Conservation (phyloP, 2,888 invertebrate genomes). For the Scaptodrosophila latifasciaeformis region DNA sequence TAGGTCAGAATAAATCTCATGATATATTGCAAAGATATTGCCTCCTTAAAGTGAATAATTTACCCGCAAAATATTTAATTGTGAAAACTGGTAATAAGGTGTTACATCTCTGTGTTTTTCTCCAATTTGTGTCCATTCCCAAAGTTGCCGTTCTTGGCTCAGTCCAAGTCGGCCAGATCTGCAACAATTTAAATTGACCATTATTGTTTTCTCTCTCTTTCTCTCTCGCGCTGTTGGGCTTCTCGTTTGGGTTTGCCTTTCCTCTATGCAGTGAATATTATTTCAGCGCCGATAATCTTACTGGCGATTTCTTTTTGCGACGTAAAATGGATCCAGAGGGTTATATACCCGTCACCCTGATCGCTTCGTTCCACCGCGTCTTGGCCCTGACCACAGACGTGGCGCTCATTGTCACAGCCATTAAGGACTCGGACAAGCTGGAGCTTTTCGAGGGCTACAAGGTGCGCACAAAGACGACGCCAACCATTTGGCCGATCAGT, state of each 20-base stretch:
- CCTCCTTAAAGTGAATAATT: no score
- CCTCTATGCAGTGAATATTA: slow-evolving; percentile 92
- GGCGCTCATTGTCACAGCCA: slow-evolving; percentile 87
- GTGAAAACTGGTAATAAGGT: no score
- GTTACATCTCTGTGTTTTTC: no score
- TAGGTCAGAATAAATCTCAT: no score
- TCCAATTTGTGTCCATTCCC: no score
- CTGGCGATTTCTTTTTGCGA: slow-evolving; percentile 95
- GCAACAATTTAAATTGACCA: no score
- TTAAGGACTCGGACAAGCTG: slow-evolving; percentile 89
- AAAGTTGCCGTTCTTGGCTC: no score
- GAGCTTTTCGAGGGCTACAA: slow-evolving; percentile 86
- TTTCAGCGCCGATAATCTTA: slow-evolving; percentile 96
- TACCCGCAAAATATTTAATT: no score
- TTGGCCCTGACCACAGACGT: slow-evolving; percentile 90
- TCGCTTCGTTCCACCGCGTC: slow-evolving; percentile 97
- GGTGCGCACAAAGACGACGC: slow-evolving; percentile 88
- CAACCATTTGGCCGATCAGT: slow-evolving; percentile 91
- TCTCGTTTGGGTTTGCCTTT: no score
- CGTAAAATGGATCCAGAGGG: slow-evolving; percentile 97
- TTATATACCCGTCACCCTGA: slow-evolving; percentile 92
- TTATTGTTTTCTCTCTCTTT: not conserved
- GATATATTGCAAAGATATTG: no score
- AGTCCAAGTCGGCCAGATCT: no score
- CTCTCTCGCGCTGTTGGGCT: not conserved